These are phyloP conservation scores for Paracentrotus lividus DNA, from an alignment of 53 echinoderm and acorn worm genomes.

Conservation along the genomic window DNA sequence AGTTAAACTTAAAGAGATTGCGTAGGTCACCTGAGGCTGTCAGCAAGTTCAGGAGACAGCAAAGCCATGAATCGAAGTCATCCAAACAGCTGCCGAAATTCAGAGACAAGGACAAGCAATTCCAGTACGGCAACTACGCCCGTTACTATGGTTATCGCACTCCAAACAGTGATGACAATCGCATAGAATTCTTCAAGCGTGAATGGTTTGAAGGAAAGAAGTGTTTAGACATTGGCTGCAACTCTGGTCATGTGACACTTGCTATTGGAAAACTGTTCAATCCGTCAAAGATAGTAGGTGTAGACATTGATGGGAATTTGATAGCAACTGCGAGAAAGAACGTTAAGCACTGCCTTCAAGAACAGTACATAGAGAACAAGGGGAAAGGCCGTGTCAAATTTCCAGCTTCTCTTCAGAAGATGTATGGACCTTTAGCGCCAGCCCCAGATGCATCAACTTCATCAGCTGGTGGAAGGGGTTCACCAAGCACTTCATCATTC, in stretches of 20 bases:
- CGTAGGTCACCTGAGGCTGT: conserved; percentile 38
- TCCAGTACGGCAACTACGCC: conserved; percentile 95
- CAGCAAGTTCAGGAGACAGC: conserved; percentile 74
- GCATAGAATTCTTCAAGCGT: conserved; percentile 78
- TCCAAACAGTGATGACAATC: conserved; percentile 85
- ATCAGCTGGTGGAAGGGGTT: background rate
- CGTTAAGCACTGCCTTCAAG: conserved; percentile 84
- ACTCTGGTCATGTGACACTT: conserved; percentile 96
- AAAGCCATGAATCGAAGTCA: conserved; percentile 79
- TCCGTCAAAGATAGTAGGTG: conserved; percentile 89
- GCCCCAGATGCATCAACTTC: background rate
- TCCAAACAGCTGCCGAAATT: conserved; percentile 81
- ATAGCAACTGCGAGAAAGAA: conserved; percentile 93
- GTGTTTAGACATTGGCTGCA: conserved; percentile 98
- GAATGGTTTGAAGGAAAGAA: conserved; percentile 93
- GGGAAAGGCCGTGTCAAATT: conserved; percentile 74
- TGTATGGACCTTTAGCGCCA: conserved; percentile 77
- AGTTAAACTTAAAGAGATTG: conserved; percentile 8
- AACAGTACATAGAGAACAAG: conserved; percentile 39
- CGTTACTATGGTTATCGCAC: conserved; percentile 98
- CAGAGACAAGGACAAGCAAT: conserved; percentile 83
- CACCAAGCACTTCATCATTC: conserved; percentile 65
- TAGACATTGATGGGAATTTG: conserved; percentile 92
- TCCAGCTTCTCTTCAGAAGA: conserved; percentile 87
- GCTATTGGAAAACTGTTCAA: conserved; percentile 82